phyloP scores from a whole-genome alignment of 2,797 vertebrate genomes.

The Melanotaenia parkinsoni region DNA sequence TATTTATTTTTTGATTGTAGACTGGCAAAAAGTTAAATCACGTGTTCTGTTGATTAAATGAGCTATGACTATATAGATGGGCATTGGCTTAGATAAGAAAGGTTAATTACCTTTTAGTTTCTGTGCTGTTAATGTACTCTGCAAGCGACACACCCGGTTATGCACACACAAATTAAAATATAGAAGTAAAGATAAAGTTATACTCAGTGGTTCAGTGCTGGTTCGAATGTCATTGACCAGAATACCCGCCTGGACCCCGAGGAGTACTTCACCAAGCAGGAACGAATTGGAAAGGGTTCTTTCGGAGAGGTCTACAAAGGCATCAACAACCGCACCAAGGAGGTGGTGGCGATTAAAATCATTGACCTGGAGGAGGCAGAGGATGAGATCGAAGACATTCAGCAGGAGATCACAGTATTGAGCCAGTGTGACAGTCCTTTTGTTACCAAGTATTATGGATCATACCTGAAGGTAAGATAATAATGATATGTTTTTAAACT shows the following conservation, averaged over 20 bases:
- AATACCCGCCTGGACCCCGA: conserved; percentile 94
- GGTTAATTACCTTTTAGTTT: conserved; percentile 24
- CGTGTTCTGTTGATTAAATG: conserved; percentile 9
- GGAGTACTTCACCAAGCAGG: conserved; percentile 97
- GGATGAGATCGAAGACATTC: conserved; percentile 90
- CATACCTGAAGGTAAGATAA: conserved; percentile 94
- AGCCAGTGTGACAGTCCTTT: conserved; percentile 99
- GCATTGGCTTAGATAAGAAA: conserved; percentile 15
- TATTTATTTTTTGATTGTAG: conserved; percentile 40
- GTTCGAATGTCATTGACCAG: conserved; percentile 72
- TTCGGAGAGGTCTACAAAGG: conserved; percentile 99
- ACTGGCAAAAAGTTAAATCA: conserved; percentile 22
- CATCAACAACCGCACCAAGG: conserved; percentile 97
- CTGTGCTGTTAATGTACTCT: not conserved
- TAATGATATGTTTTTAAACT: too few species aligned
- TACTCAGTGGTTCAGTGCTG: conserved; percentile 3
- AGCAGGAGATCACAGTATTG: conserved; percentile 93
- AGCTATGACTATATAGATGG: conserved; percentile 11
- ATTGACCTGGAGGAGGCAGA: conserved; percentile 99
- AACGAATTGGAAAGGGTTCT: conserved; percentile 98
- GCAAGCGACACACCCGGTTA: not conserved
- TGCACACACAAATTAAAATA: not conserved
- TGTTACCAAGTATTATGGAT: conserved; percentile 98
- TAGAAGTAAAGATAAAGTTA: not conserved
- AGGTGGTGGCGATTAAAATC: conserved; percentile 98